Evolutionary conservation across 1,140 invertebrate species (phyloP), one percentile per base, ranked within the genome.

Genomic region (Aphelinus atriplicis): DNA sequence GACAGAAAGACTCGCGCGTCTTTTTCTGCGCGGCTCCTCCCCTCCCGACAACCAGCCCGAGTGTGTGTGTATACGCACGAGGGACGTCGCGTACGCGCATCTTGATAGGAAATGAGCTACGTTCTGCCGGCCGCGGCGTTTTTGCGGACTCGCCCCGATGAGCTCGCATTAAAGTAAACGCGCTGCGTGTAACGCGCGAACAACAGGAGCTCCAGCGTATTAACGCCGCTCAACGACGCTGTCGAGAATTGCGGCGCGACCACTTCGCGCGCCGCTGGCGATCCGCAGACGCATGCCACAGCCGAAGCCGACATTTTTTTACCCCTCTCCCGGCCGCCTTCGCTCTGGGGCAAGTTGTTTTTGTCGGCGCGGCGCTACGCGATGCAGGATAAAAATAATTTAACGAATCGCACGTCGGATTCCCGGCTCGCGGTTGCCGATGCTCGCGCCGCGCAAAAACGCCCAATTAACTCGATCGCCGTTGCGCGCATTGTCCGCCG

Each of bases 351-450:
- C 2, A 2, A 47, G n/a, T 7, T 57, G 58, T 69, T 69, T 58
- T 60, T 9, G 6, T 56, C 26, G 1, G 65, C 58, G 48, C n/a
- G 26, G n/a, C 56, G 10, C 47, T 10, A 42, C 43, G 42, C 50
- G 7, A 5, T 7, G 62, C 50, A 3, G 48, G 43, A n/a, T 74
- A 56, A 56, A 75, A 75, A 75, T 69, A 64, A 51, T 68, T 75
- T 69, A 75, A 75, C 66, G 66, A 75, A 60, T 26, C 26, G 26
- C 26, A 26, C 65, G 26, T 43, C 57, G n/a, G 45, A 68, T 75
- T 62, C 73, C 66, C 26, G 26, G 26, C 26, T 26, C 26, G 26
- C 26, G 26, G 26, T 65, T 65, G 45, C 55, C 9, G 42, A 9
- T 2, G 7, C 47, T 53, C 55, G 42, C 63, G 42, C 64, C 7